Evolutionary conservation across 2,888 invertebrate species (phyloP), one percentile per base, ranked within the genome.

Genomic region (Slavum lentiscoides): DNA sequence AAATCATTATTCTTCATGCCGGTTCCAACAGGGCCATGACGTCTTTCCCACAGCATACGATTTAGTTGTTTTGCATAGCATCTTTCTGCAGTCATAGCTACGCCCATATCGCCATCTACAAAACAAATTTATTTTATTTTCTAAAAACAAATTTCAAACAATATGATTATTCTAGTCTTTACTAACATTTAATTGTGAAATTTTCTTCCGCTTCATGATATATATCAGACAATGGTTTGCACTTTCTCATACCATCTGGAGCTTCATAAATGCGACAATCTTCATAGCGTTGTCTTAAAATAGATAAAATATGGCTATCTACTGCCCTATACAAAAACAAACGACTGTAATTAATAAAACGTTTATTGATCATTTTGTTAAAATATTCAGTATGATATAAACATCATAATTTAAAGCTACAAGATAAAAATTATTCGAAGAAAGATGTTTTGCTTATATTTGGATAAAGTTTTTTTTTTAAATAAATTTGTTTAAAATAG

Each of bases 1-100:
- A 30, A 43, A 23, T 21, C 37, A 8, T 80, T 72, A 13, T 83
- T 83, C 84, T 89, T 90, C 89, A 90, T 91, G 82, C 92, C 92
- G 82, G 88, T 87, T 83, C 92, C 92, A 69, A 93, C 91, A 19
- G 91, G 90, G 11, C 96, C 96, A 85, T 98, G 91, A 83, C 97
- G 91, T 86, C 96, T 91, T 88, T 99, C 98, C 97, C 97, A 98
- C 84, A 98, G 89, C 91, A 99, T 89, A 84, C 99, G 93, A 88
- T 99, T 98, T 87, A 99, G 98, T 87, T 99, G 98, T 87, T 98
- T 99, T 96, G 98, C 96, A 86, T 92, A 97, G 0, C 93, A 93
- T 82, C 89, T 89, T 84, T 89, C 89, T 11, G 93, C 94, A 86
- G 91, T 91, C 37, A 89, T 90, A 84, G 90, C 90, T 0, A 88